phyloP scores from a whole-genome alignment of 2,113 vertebrate genomes.

The Muntiacus reevesi region DNA sequence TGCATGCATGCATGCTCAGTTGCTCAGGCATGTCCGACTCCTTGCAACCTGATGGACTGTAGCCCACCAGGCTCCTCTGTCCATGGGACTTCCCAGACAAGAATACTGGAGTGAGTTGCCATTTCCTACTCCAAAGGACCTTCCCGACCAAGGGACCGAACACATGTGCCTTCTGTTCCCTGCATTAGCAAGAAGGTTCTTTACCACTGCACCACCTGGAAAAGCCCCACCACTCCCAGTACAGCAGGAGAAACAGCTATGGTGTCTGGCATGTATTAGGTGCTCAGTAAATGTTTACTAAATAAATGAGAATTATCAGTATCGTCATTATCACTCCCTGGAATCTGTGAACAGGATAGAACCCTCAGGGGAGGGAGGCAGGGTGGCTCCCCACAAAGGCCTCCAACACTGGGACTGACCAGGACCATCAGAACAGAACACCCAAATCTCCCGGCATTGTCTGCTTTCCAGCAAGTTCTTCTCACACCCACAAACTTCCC shows the following conservation, averaged over 20 bases:
- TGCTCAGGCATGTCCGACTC: not conserved
- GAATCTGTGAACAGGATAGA: not conserved
- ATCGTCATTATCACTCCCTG: not conserved
- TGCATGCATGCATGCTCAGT: not conserved
- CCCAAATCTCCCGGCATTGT: no score
- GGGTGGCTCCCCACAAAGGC: not conserved
- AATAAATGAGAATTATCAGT: not conserved
- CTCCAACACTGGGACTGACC: not conserved
- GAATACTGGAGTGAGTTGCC: not conserved
- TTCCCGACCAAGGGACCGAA: not conserved
- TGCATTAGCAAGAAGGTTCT: not conserved
- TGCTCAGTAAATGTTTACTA: not conserved
- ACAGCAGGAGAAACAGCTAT: accelerated
- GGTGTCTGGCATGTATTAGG: not conserved
- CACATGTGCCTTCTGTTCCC: not conserved
- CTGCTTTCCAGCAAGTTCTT: not conserved
- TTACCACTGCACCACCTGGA: not conserved
- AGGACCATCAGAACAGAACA: not conserved
- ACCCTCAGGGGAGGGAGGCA: not conserved
- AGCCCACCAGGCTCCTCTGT: not conserved
- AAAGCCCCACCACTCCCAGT: not conserved
- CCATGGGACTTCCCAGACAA: not conserved
- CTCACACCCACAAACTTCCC: not conserved
- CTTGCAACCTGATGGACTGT: not conserved
- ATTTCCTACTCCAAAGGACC: not conserved